Base-by-base conservation (phyloP, 2,888 invertebrate genomes). In the Alitta virens region DNA sequence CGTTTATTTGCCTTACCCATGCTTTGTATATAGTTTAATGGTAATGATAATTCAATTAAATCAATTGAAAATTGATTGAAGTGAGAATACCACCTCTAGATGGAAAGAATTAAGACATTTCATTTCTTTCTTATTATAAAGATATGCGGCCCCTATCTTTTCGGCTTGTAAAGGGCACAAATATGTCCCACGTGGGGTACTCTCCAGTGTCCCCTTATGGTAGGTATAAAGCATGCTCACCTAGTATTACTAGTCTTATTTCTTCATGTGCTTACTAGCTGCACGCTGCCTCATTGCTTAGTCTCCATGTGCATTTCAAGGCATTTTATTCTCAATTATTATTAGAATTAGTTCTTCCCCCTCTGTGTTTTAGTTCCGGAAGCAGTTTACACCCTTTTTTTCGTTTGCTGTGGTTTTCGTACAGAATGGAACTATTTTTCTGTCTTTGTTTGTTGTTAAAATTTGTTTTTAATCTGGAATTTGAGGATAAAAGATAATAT, bases 131-230 rank as follows among this genome's bases (percentile, higher is more conserved):
- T 60, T 60, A 40, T 54, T 51, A 54, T 52, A 23, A 63, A 60
- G 63, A 63, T 63, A 53, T 55, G 55, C 60, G 58, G 57, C 38
- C 54, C 27, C 52, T 66, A 50, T 51, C 62, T 26, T 26, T 67
- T 59, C 66, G 65, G 51, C 54, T 65, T 40, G 60, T 65, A 46
- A 69, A 66, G 49, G 68, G 63, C 43, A 63, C 66, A 23, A 54
- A 43, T 26, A 68, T 63, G 66, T 56, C 68, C 50, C 65, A 70
- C 57, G 68, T 70, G 38, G 67, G 65, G 52, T 70, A 70, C 63
- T 64, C 68, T 42, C 68, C 70, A 25, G 67, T 70, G 27, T 62
- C 70, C 55, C 65, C 70, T 9, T 70, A 70, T 66, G 70, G 70
- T 70, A 65, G 53, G 67, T 65, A 62, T 42, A 18, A 26, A 26